These are phyloP conservation scores for Alethe castanea DNA, from an alignment of 2,113 vertebrate species.

Conservation along the genomic window DNA sequence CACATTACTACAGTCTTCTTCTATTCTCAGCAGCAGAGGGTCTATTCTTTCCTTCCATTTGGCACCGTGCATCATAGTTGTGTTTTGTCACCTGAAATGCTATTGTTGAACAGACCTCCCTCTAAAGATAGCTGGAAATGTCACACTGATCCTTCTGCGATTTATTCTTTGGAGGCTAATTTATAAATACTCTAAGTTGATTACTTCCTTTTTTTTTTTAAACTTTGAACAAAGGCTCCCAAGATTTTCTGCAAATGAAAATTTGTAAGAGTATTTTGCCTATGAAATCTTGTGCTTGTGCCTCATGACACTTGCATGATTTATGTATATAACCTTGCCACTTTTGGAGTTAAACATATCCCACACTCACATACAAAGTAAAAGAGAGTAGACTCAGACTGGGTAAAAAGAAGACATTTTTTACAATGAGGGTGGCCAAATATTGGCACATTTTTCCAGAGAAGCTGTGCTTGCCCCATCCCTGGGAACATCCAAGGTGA, in stretches of 20 bases:
- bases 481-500: not conserved
- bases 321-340: not conserved
- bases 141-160: not conserved
- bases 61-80: conserved; percentile 42
- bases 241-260: not conserved
- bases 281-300: not conserved
- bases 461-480: not conserved
- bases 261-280: not conserved
- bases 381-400: not conserved
- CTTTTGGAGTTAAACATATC: not conserved
- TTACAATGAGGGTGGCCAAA: not conserved
- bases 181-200: not conserved
- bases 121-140: not conserved
- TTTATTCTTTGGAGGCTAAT: not conserved
- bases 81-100: conserved; percentile 65
- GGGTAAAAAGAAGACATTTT: not conserved
- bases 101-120: not conserved
- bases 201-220: not conserved
- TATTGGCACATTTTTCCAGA: not conserved
- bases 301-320: not conserved
- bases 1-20: conserved; percentile 86
- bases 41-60: conserved; percentile 33
- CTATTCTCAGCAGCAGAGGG: conserved; percentile 68
- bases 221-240: not conserved
- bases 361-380: not conserved